Evolutionary conservation across 1,140 invertebrate genomes (phyloP), one percentile per base, ranked within the genome.

Genomic region (Drosophila hydei): DNA sequence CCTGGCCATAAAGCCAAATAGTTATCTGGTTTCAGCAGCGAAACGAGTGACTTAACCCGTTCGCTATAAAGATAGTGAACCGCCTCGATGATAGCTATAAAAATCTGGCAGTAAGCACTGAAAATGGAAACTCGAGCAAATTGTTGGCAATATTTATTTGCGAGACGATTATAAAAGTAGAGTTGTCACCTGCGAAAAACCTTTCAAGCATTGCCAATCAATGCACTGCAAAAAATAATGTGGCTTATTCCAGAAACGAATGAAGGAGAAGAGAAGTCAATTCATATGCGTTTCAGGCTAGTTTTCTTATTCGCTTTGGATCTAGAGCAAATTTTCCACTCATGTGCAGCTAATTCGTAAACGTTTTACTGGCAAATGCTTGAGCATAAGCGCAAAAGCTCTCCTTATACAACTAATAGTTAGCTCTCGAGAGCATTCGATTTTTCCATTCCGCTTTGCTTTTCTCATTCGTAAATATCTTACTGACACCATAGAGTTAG

Each of bases 1-100:
- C 59, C 38, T 62, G 70, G 67, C 75, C 81, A 75, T 87, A 88
- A 87, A 76, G 75, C 65, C 38, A 72, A 85, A 85, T 72, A 59
- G 81, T 77, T 87, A 87, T 85, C 80, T 87, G 81, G 73, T 87
- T 84, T 84, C 80, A 75, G 52, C 48, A 9, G n/a, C n/a, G 38
- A 40, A 40, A 7, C 8, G 38, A 12, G 2, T 42, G 1, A 40
- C n/a, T 40, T 14, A 40, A 40, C 38, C 38, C 38, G 4, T 5
- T 23, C 11, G 19, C 36, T 50, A 81, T 77, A 77, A 1, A 40
- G 12, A n/a, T n/a, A 40, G 14, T 5, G 38, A 14, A n/a, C 27
- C 27, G 9, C 30, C 30, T 11, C 30, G 30, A 33, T 33, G 30
- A 11, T 3, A 33, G 30, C 30, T 11, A 33, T 33, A 33, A 59